These are phyloP conservation scores for Bufo gargarizans DNA, from an alignment of 2,113 vertebrate genomes.

Conservation along the genomic window DNA sequence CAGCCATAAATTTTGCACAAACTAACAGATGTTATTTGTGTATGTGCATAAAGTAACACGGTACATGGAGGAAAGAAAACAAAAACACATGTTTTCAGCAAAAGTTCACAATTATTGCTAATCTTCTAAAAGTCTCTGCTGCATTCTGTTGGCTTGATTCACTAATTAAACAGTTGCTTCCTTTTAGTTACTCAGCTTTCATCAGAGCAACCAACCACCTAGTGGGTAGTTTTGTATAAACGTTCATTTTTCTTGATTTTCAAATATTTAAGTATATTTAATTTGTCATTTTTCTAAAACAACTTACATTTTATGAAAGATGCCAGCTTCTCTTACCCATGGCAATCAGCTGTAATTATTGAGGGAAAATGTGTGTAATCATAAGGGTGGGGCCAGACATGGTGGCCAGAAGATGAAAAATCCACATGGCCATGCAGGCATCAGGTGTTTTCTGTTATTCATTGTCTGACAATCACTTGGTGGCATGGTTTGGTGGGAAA, in stretches of 20 bases:
- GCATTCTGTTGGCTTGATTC: background rate
- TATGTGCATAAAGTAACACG: slow-evolving; percentile 34
- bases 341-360: no score
- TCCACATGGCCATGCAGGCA: no score
- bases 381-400: no score
- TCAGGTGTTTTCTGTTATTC: no score
- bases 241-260: background rate
- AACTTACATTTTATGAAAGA: no score
- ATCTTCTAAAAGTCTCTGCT: slow-evolving; percentile 1
- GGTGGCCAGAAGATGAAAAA: no score
- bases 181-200: background rate
- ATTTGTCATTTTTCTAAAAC: background rate
- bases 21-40: slow-evolving; percentile 56
- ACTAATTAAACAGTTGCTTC: background rate
- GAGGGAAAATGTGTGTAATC: no score
- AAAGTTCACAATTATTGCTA: slow-evolving; percentile 38
- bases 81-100: slow-evolving; percentile 21
- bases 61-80: slow-evolving; percentile 20
- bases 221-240: background rate
- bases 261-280: background rate
- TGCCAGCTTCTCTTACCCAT: no score
- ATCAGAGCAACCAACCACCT: background rate
- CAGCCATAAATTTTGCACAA: slow-evolving; percentile 39
- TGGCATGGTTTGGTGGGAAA: no score
- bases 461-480: no score